Percentiles rank a stretch among this genome's conserved stretches.
phyloP scores from a whole-genome alignment of 2,113 vertebrate genomes.

The Eidolon helvum region DNA sequence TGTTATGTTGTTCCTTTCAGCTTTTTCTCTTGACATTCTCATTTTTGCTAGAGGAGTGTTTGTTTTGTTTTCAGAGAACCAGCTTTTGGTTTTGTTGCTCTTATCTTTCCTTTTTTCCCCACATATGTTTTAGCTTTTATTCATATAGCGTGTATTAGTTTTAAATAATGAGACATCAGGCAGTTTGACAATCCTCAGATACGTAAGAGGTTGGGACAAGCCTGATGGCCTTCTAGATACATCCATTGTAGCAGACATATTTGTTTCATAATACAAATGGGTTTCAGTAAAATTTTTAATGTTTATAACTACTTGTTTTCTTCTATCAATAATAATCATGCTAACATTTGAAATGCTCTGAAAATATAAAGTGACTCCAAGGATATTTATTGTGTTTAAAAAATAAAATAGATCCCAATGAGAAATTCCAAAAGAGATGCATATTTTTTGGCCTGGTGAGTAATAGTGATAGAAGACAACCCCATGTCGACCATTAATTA shows the following conservation, averaged over 20 bases:
- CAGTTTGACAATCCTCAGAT: slow-evolving; percentile 48
- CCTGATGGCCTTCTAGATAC: slow-evolving; percentile 44
- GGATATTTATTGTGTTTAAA: not conserved
- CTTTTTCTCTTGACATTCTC: not conserved
- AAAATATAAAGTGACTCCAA: not conserved
- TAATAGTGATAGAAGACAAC: not conserved
- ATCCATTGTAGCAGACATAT: slow-evolving; percentile 61
- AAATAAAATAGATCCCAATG: not conserved
- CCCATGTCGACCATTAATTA: not conserved
- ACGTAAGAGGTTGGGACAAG: not conserved
- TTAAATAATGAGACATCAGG: slow-evolving; percentile 56
- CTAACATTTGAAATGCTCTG: slow-evolving; percentile 36
- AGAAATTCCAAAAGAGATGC: not conserved
- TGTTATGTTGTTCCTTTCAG: not conserved
- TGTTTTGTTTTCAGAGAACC: not conserved
- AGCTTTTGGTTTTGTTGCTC: not conserved
- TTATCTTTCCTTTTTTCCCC: not conserved
- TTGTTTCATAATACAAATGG: slow-evolving; percentile 68
- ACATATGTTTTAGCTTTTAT: slow-evolving; percentile 55
- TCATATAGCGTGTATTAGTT: not conserved
- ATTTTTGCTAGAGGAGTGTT: not conserved
- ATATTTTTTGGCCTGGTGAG: not conserved
- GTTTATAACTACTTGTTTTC: slow-evolving; percentile 77
- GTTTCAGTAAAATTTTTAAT: slow-evolving; percentile 75
- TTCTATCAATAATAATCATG: slow-evolving; percentile 76